A percentile compares a stretch with the other conserved stretches of the same genome.
Conservation (phyloP, 2,888 invertebrate species). For the Eurois occulta region DNA sequence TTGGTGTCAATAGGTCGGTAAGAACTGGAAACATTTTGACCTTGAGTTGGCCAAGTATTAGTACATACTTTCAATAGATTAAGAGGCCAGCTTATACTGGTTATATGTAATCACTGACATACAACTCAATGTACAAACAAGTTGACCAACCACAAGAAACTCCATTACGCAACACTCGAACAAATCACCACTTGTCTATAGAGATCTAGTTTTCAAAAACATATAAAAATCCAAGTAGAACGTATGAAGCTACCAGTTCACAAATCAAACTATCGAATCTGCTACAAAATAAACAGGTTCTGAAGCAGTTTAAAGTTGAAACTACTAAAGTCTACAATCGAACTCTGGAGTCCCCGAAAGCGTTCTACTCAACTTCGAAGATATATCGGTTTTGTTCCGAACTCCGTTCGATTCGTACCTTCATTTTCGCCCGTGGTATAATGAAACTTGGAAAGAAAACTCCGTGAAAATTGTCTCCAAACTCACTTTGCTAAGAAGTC, state of each 20-base stretch:
- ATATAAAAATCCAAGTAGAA: slow-evolving; percentile 45
- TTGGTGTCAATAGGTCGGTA: not conserved
- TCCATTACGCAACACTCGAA: slow-evolving; percentile 19
- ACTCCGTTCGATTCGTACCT: slow-evolving; percentile 74
- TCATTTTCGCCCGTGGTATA: slow-evolving; percentile 74
- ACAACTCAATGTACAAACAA: slow-evolving; percentile 5
- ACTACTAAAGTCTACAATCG: slow-evolving; percentile 75
- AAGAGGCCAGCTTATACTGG: not conserved
- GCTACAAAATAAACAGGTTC: slow-evolving; percentile 66
- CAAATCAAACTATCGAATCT: slow-evolving; percentile 68
- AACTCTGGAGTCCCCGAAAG: slow-evolving; percentile 64
- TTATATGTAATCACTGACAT: not conserved
- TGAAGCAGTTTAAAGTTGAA: slow-evolving; percentile 77
- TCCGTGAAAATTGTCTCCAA: slow-evolving; percentile 67
- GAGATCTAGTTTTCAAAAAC: slow-evolving; percentile 52
- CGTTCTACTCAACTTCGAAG: slow-evolving; percentile 73
- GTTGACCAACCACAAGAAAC: slow-evolving; percentile 1
- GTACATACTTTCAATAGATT: not conserved
- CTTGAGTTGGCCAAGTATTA: not conserved
- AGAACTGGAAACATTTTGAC: not conserved
- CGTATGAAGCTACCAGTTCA: slow-evolving; percentile 57
- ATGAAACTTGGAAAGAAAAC: slow-evolving; percentile 74
- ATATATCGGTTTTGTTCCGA: slow-evolving; percentile 85
- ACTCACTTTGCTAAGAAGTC: slow-evolving; percentile 67
- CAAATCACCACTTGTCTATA: slow-evolving; percentile 28